phyloP scores from a whole-genome alignment of 1,140 invertebrate species.

The Nixonia krombeini region DNA sequence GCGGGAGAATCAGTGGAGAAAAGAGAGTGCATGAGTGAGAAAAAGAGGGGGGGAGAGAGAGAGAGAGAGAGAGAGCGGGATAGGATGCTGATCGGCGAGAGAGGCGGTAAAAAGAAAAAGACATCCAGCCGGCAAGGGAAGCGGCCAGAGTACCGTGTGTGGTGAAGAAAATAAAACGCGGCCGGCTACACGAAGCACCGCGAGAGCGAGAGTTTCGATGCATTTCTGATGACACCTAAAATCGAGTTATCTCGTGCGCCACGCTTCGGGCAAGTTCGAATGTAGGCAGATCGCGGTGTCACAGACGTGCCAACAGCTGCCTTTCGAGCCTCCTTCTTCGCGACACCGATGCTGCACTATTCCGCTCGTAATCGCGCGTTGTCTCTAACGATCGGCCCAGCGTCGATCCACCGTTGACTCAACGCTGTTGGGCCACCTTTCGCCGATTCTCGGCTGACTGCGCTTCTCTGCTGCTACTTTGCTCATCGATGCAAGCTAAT shows the following conservation, averaged over 20 bases:
- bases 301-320: background rate
- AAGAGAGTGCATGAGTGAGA: background rate
- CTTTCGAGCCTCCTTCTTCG: background rate
- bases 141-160: slow-evolving; percentile 33
- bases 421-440: no score
- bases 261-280: slow-evolving; percentile 22
- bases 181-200: slow-evolving; percentile 53
- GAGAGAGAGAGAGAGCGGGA: slow-evolving; percentile 24
- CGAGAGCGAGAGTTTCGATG: slow-evolving; percentile 57
- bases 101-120: slow-evolving; percentile 58
- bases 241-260: slow-evolving; percentile 39
- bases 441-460: no score
- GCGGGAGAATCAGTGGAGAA: slow-evolving; percentile 9
- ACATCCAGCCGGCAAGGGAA: slow-evolving; percentile 51
- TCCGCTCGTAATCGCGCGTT: background rate
- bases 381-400: no score
- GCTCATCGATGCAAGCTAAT: no score
- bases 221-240: slow-evolving; percentile 51
- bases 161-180: slow-evolving; percentile 60
- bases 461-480: no score
- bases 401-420: no score
- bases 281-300: slow-evolving; percentile 1
- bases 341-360: background rate
- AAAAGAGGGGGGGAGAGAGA: slow-evolving; percentile 11
- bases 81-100: slow-evolving; percentile 15